Conservation (phyloP, 2,888 invertebrate genomes). For the Dioctria rufipes region DNA sequence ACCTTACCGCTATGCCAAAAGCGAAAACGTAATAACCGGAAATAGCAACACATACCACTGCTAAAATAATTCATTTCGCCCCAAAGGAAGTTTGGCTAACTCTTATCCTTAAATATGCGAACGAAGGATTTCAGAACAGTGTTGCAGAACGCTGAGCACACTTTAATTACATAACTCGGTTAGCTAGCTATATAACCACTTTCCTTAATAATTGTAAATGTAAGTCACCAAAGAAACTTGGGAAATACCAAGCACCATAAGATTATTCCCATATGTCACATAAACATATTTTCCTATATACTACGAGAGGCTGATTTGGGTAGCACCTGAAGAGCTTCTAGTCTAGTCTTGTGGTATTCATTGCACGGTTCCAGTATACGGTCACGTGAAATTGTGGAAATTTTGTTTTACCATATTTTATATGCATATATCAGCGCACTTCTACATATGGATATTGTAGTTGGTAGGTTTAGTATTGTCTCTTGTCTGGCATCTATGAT, state of each 20-base stretch:
- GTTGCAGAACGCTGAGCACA: neutral
- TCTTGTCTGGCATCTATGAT: conserved; percentile 1
- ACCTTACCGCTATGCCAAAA: neutral
- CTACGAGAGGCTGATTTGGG: neutral
- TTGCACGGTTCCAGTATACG: conserved; percentile 4
- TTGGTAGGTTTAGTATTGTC: neutral
- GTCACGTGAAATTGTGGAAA: conserved; percentile 31
- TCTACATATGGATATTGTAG: too few relatives aligned
- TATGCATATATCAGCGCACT: neutral
- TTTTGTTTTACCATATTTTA: conserved; percentile 22
- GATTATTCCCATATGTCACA: conserved; percentile 44
- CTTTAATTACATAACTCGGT: conserved; percentile 52
- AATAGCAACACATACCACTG: conserved; percentile 8
- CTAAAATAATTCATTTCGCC: conserved; percentile 8
- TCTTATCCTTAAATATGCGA: neutral
- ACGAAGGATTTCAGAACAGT: neutral
- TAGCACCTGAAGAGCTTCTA: conserved; percentile 13
- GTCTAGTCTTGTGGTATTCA: neutral
- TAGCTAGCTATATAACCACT: conserved; percentile 42
- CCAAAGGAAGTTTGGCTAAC: neutral
- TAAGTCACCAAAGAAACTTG: conserved; percentile 29
- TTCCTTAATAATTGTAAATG: conserved; percentile 46
- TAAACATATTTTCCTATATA: conserved; percentile 16
- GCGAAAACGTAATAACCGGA: conserved; percentile 25
- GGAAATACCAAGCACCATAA: neutral